Conservation (phyloP, 2,797 vertebrate genomes). For the Aldrovandia affinis region DNA sequence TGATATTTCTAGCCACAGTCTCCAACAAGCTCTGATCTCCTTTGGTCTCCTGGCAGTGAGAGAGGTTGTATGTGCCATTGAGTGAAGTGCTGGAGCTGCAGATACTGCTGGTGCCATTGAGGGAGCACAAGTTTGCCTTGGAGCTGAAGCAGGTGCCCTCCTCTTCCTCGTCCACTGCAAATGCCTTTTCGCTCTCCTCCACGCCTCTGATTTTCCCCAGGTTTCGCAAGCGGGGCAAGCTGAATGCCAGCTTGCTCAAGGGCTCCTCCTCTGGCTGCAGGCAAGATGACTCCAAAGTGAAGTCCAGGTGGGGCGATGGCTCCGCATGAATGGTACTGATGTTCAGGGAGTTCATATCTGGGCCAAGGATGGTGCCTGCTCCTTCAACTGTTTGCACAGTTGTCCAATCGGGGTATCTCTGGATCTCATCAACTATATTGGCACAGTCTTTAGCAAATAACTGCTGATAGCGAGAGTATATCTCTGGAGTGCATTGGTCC, state of each 20-base stretch:
- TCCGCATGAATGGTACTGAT: background rate
- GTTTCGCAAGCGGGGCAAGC: background rate
- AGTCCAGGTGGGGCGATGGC: background rate
- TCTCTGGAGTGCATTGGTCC: background rate
- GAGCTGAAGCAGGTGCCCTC: background rate
- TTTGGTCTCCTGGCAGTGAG: background rate
- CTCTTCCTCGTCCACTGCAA: background rate
- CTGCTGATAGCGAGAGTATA: background rate
- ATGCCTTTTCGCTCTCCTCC: background rate
- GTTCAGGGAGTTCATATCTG: background rate
- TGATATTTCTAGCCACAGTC: background rate
- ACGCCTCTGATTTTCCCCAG: background rate
- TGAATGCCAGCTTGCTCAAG: background rate
- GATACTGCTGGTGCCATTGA: background rate
- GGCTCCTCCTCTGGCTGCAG: background rate
- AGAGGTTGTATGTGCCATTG: slow-evolving; percentile 3
- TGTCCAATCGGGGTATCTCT: background rate
- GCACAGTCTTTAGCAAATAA: slow-evolving; percentile 11
- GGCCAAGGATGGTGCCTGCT: background rate
- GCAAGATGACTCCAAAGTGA: slow-evolving; percentile 12
- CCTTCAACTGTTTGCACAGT: background rate
- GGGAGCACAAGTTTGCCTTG: background rate
- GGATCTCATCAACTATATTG: slow-evolving; percentile 19
- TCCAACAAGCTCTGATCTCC: background rate
- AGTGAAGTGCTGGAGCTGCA: background rate